Conservation (phyloP, 2,888 invertebrate genomes). For the Erynnis tages region DNA sequence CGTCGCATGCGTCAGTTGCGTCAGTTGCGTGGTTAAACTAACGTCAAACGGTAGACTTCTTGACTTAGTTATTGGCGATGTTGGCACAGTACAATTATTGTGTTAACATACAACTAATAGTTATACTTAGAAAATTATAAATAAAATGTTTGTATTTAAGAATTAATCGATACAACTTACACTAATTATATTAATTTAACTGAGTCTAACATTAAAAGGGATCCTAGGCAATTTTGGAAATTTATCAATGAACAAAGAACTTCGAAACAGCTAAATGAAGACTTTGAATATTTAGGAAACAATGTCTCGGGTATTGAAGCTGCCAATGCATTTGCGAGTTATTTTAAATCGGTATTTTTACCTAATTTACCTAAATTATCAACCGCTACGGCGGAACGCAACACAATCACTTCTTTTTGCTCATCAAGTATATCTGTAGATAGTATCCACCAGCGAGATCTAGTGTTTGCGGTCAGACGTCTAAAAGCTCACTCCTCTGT, state of each 20-base stretch:
- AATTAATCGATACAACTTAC: not conserved
- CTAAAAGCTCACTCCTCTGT: too few species aligned
- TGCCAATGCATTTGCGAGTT: slow-evolving; percentile 14
- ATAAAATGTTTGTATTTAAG: too few species aligned
- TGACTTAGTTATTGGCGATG: slow-evolving; percentile 5
- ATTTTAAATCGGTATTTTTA: slow-evolving; percentile 6
- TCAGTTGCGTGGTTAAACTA: slow-evolving; percentile 41
- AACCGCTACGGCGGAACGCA: not conserved
- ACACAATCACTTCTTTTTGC: not conserved
- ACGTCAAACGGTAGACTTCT: slow-evolving; percentile 4
- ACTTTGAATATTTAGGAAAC: not conserved
- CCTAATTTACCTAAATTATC: slow-evolving; percentile 1
- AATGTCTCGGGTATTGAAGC: not conserved
- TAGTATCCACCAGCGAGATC: not conserved
- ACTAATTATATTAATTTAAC: not conserved
- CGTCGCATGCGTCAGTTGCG: slow-evolving; percentile 41
- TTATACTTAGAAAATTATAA: too few species aligned
- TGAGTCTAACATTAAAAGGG: not conserved
- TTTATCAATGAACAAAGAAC: not conserved
- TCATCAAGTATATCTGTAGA: not conserved
- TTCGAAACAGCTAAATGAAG: not conserved
- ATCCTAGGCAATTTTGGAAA: too few species aligned
- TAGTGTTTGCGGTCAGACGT: too few species aligned
- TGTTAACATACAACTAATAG: too few species aligned
- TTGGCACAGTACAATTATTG: too few species aligned